Percentiles rank a stretch among this genome's conserved stretches.
Evolutionary conservation across 2,888 invertebrate species (phyloP).

Genomic region (Andrena praecox): DNA sequence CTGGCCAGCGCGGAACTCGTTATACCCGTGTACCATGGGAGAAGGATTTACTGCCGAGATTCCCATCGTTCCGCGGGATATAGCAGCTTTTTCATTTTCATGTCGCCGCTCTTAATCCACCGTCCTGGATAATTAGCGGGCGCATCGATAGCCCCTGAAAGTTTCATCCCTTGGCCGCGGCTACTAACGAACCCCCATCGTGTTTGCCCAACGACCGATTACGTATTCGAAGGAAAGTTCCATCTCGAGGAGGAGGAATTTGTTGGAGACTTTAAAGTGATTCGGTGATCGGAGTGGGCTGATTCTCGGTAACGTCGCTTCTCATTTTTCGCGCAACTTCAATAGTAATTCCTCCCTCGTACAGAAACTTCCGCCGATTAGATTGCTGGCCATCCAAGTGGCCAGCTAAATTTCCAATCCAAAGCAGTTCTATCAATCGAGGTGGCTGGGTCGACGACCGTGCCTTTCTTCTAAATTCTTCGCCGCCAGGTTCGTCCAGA

Average conservation of each 20-base stretch:
- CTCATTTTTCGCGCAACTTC: slow-evolving; percentile 10
- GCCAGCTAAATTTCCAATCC: too few species aligned
- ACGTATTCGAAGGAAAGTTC: slow-evolving; percentile 52
- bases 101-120: slow-evolving; percentile 59
- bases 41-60: slow-evolving; percentile 66
- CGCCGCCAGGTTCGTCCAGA: not conserved
- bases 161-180: not conserved
- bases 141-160: slow-evolving; percentile 46
- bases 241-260: slow-evolving; percentile 4
- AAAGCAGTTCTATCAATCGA: too few species aligned
- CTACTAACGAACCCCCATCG: slow-evolving; percentile 41
- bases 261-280: slow-evolving; percentile 10
- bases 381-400: too few species aligned
- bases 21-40: slow-evolving; percentile 33
- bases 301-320: not conserved
- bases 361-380: too few species aligned
- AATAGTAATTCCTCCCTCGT: too few species aligned
- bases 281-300: not conserved
- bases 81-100: slow-evolving; percentile 67
- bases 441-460: not conserved
- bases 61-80: slow-evolving; percentile 48
- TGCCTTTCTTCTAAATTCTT: not conserved
- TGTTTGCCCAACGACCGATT: slow-evolving; percentile 46
- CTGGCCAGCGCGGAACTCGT: slow-evolving; percentile 47
- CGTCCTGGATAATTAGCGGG: slow-evolving; percentile 61